Conservation (phyloP, 1,140 invertebrate genomes). For the Pogonomyrmex californicus region DNA sequence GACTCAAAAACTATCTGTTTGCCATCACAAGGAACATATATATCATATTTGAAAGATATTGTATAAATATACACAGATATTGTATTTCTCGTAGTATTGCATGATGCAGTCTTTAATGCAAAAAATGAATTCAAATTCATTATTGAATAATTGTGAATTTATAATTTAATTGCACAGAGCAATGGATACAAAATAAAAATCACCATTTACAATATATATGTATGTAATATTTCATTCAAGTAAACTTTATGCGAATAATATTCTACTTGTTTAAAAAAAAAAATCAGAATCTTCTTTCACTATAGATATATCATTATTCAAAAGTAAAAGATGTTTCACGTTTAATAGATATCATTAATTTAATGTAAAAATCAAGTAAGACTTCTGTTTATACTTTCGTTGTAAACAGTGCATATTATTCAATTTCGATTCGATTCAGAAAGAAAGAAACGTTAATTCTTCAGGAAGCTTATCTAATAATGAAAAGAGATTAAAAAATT, state of each 20-base stretch:
- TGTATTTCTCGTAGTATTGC: neutral
- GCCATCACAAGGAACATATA: neutral
- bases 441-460: neutral
- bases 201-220: neutral
- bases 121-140: neutral
- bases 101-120: neutral
- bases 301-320: neutral
- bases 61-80: neutral
- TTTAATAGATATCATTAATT: neutral
- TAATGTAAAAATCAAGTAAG: neutral
- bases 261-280: neutral
- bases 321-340: neutral
- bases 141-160: neutral
- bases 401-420: neutral
- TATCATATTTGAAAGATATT: neutral
- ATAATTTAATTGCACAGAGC: neutral
- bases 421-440: no score
- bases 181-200: neutral
- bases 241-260: neutral
- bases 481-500: neutral
- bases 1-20: neutral
- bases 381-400: neutral
- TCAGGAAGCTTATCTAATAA: neutral
- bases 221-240: neutral
- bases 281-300: neutral